Conservation (phyloP, 2,888 invertebrate species). For the Physocephala rufipes region DNA sequence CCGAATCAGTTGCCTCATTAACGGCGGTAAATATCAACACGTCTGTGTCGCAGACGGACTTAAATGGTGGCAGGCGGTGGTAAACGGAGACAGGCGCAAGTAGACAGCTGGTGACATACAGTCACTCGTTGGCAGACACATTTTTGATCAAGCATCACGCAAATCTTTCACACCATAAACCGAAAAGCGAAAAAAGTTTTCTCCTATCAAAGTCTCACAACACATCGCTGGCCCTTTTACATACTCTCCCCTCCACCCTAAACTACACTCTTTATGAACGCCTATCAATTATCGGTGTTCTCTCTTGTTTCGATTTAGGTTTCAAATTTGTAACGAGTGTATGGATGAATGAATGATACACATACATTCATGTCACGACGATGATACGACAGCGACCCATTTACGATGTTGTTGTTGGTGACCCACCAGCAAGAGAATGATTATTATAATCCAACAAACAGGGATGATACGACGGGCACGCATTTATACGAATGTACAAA, state of each 20-base stretch:
- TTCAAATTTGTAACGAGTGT: too few species aligned
- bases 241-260: constrained; percentile 7
- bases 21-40: constrained; percentile 20
- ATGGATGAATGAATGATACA: too few species aligned
- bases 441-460: constrained; percentile 10
- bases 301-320: too few species aligned
- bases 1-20: constrained; percentile 24
- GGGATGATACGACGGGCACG: not conserved
- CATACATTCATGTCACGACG: not conserved
- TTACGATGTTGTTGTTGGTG: not conserved
- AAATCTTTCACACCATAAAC: constrained; percentile 29
- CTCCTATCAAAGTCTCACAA: not conserved
- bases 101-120: too few species aligned
- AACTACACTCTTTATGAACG: not conserved
- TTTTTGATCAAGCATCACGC: constrained; percentile 4
- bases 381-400: not conserved
- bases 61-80: not conserved
- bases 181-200: constrained; percentile 18
- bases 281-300: too few species aligned
- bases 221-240: too few species aligned
- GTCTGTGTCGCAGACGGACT: not conserved
- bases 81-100: not conserved
- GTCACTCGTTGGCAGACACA: not conserved
- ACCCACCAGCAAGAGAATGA: not conserved
- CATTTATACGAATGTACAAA: not conserved